Evolutionary conservation across 2,113 vertebrate species (phyloP), one percentile per base, ranked within the genome.

Genomic region (Pangasianodon hypophthalmus): DNA sequence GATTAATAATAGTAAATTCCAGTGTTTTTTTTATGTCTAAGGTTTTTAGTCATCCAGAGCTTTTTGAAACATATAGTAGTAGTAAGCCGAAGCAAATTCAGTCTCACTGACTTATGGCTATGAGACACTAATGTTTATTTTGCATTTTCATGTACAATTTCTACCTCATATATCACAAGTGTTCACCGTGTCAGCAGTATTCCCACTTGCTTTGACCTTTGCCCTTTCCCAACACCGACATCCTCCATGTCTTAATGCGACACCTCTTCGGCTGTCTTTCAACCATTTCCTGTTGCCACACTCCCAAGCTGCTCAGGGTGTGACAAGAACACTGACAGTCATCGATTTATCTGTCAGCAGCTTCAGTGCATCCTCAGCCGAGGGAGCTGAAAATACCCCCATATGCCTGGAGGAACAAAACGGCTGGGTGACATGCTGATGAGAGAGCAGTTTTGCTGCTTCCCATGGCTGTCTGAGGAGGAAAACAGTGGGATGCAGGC

Each of bases 281-380:
- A 91, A 67, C 64, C 90, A 60, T 84, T 75, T 85, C 29, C 86
- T 48, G 90, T 41, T 56, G 88, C 91, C 88, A 79, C 0, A 14
- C 58, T 91, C 90, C 89, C 86, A 67, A 4, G 79, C 88, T 88
- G 54, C 19, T 88, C 87, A n/a, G 16, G 90, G 84, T 80, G 87
- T 69, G 93, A 91, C 92, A 92, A 86, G 77, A 21, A 64, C 88
- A 93, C 92, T 93, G 94, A 93, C 95, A 93, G 90, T 24, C 10
- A 95, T 95, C 77, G 94, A 96, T 95, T 92, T 92, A 91, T 82
- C 88, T 89, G 93, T 94, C 95, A 93, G 91, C 90, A 71, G 90
- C 88, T 93, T 95, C 89, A 85, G 93, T 82, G 87, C 77, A 77
- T 90, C 82, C 54, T 91, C 85, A 75, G 29, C 84, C 26, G 62